phyloP scores from a whole-genome alignment of 53 echinoderm and acorn worm genomes.

The Arbacia lixula region DNA sequence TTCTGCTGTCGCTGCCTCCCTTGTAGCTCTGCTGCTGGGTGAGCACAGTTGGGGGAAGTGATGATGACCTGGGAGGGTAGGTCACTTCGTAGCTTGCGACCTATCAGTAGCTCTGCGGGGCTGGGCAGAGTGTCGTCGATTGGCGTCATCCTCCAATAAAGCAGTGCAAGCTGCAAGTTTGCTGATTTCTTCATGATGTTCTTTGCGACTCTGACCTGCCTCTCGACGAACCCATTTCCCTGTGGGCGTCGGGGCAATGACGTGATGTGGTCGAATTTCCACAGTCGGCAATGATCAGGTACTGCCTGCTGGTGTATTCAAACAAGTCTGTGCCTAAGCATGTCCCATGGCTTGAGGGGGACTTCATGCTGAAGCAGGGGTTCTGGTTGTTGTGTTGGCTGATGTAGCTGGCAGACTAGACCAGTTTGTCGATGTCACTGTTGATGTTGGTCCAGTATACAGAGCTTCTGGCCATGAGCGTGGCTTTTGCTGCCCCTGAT shows the following conservation, averaged over 20 bases:
- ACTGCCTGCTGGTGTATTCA: conserved; percentile 24
- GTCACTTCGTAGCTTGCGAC: neutral
- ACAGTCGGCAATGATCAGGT: conserved; percentile 53
- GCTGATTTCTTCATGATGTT: conserved; percentile 45
- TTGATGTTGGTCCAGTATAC: conserved; percentile 50
- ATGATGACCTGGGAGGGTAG: conserved; percentile 5
- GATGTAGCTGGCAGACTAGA: conserved; percentile 43
- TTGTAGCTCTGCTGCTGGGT: too few species aligned
- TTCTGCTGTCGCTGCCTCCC: conserved; percentile 12
- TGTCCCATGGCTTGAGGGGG: conserved; percentile 45
- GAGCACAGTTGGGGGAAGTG: too few species aligned
- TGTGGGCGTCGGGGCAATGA: conserved; percentile 53
- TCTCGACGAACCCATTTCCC: conserved; percentile 58
- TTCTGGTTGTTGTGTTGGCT: conserved; percentile 59
- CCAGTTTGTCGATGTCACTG: conserved; percentile 35
- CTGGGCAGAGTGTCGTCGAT: conserved; percentile 19
- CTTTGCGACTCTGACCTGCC: conserved; percentile 36
- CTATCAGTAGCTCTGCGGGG: conserved; percentile 45
- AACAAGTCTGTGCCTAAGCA: conserved; percentile 43
- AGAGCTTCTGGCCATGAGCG: conserved; percentile 11
- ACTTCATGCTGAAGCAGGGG: conserved; percentile 52
- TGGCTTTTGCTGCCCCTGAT: conserved; percentile 48
- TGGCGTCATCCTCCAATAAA: conserved; percentile 46
- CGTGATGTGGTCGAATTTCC: conserved; percentile 51
- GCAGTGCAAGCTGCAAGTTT: conserved; percentile 36